These are phyloP conservation scores for Stichodactyla mertensii DNA, from an alignment of 64 coral and sea anemone genomes.

Conservation along the genomic window DNA sequence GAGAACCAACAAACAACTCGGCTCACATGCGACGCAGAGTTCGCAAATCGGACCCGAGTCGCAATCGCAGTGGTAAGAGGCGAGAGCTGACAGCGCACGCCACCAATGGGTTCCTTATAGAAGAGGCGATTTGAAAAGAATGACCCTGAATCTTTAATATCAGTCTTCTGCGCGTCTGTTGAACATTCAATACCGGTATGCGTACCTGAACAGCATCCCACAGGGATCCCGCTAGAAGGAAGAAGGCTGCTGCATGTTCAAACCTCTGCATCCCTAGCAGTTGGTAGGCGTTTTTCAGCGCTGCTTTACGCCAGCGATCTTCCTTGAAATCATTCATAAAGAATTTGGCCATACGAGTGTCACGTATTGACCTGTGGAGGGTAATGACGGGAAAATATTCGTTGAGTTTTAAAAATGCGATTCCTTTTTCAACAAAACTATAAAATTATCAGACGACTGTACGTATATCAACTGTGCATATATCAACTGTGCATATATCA, in stretches of 20 bases:
- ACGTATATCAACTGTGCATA: no score
- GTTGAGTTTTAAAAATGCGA: not conserved
- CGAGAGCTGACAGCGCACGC: no score
- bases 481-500: no score
- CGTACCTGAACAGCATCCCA: slow-evolving; percentile 94
- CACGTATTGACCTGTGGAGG: slow-evolving; percentile 64
- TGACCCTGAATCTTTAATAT: not conserved
- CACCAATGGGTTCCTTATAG: no score
- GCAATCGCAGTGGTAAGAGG: no score
- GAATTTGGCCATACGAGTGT: slow-evolving; percentile 89
- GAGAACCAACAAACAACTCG: no score
- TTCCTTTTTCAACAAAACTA: not conserved
- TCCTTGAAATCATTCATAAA: slow-evolving; percentile 79
- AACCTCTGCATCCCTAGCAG: slow-evolving; percentile 95
- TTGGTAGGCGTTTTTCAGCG: slow-evolving; percentile 93
- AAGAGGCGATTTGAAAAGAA: no score
- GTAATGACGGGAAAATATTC: not conserved
- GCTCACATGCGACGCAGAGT: no score
- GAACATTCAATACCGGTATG: not conserved
- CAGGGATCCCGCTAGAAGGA: slow-evolving; percentile 85
- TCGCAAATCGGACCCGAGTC: no score
- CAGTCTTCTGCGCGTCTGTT: not conserved
- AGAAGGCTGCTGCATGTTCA: slow-evolving; percentile 96
- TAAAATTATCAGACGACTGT: no score
- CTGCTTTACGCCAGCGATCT: slow-evolving; percentile 97